These are phyloP conservation scores for Piprites chloris DNA, from an alignment of 2,113 vertebrate genomes.

Conservation along the genomic window DNA sequence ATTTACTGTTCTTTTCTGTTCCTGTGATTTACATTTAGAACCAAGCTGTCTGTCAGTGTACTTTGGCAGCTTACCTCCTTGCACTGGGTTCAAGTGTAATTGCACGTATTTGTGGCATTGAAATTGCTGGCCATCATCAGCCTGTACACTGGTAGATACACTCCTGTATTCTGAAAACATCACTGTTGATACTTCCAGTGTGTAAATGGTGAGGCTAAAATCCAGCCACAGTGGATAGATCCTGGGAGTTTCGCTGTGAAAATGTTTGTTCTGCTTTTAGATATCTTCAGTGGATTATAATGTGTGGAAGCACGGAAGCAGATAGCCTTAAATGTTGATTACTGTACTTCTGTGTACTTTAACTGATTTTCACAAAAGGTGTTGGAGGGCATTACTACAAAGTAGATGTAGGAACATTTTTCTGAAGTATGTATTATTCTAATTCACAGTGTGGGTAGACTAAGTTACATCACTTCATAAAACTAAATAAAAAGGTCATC, in stretches of 20 bases:
- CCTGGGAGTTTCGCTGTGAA: not conserved
- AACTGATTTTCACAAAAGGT: not conserved
- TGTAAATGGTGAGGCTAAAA: not conserved
- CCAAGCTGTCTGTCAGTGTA: not conserved
- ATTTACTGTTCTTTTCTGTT: constrained; percentile 28
- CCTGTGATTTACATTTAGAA: not conserved
- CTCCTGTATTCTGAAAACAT: not conserved
- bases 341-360: not conserved
- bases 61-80: not conserved
- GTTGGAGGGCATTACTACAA: not conserved
- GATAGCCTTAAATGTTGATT: accelerated
- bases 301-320: not conserved
- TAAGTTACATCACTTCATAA: not conserved
- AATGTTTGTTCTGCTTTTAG: not conserved
- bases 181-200: not conserved
- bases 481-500: not conserved
- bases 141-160: not conserved
- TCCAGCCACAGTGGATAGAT: not conserved
- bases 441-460: not conserved
- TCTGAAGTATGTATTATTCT: not conserved
- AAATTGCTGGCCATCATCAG: not conserved
- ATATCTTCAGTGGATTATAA: not conserved
- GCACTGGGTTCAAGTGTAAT: not conserved
- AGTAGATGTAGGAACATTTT: not conserved
- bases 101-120: not conserved